Evolutionary conservation across 2,113 vertebrate genomes (phyloP).

Genomic region (Henicopernis longicauda): DNA sequence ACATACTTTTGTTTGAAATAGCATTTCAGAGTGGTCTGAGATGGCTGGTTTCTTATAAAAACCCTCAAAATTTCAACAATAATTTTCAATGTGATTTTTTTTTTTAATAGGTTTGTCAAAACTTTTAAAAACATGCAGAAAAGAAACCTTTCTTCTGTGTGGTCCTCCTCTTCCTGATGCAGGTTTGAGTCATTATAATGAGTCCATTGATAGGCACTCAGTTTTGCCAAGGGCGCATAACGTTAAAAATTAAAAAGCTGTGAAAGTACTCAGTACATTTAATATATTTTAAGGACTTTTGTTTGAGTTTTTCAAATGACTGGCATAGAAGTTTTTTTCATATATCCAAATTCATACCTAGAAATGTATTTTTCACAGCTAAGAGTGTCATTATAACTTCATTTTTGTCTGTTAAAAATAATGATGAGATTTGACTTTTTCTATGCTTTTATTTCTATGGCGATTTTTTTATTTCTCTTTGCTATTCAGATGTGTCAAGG

Average conservation of each 20-base stretch:
- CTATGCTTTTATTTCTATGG: not conserved
- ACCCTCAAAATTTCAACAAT: not conserved
- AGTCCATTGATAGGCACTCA: not conserved
- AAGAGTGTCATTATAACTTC: not conserved
- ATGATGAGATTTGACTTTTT: not conserved
- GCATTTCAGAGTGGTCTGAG: not conserved
- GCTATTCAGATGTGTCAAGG: slow-evolving; percentile 25
- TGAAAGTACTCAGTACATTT: not conserved
- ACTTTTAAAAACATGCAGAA: not conserved
- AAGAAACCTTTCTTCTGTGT: not conserved
- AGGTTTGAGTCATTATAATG: not conserved
- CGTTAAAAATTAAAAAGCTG: not conserved
- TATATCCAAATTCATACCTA: not conserved
- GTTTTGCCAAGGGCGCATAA: not conserved
- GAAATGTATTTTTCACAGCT: not conserved
- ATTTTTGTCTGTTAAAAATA: not conserved
- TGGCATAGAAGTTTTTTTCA: not conserved
- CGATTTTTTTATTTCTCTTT: slow-evolving; percentile 45
- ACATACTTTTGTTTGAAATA: not conserved
- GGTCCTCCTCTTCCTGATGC: not conserved
- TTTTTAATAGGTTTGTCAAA: not conserved
- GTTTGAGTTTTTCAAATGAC: not conserved
- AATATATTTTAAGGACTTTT: not conserved
- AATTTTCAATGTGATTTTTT: not conserved
- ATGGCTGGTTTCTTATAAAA: not conserved